Evolutionary conservation across 1,140 invertebrate genomes (phyloP).

Genomic region (Harpegnathos saltator): DNA sequence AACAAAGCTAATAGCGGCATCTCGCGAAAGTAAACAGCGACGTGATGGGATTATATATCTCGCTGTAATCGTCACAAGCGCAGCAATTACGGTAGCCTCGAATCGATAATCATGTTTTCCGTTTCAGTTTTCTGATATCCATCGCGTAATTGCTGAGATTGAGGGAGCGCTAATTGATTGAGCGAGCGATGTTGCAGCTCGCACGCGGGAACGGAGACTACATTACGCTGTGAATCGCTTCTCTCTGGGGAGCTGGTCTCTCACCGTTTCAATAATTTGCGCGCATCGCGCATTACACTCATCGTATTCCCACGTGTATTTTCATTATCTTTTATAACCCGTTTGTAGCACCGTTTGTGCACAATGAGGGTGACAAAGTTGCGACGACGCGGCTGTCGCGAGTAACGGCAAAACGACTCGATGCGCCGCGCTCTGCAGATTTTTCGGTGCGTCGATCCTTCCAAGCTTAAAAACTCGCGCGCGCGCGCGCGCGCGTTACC

Average conservation of each 20-base stretch:
- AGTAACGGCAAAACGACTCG: neutral
- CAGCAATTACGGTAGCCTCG: neutral
- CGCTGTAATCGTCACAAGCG: neutral
- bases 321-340: slow-evolving; percentile 19
- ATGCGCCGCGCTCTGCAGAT: neutral
- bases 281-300: neutral
- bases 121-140: neutral
- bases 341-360: neutral
- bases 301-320: neutral
- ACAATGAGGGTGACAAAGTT: slow-evolving; percentile 24
- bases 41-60: neutral
- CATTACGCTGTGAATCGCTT: neutral
- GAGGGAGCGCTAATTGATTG: neutral
- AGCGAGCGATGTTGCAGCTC: neutral
- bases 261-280: slow-evolving; percentile 1
- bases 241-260: neutral
- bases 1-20: neutral
- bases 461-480: no score
- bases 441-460: no score
- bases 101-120: neutral
- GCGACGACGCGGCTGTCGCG: neutral
- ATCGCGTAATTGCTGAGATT: neutral
- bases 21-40: neutral
- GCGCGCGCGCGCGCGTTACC: no score
- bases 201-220: neutral